Conservation (phyloP, 2,797 vertebrate species). For the Phataginus tetradactyla region DNA sequence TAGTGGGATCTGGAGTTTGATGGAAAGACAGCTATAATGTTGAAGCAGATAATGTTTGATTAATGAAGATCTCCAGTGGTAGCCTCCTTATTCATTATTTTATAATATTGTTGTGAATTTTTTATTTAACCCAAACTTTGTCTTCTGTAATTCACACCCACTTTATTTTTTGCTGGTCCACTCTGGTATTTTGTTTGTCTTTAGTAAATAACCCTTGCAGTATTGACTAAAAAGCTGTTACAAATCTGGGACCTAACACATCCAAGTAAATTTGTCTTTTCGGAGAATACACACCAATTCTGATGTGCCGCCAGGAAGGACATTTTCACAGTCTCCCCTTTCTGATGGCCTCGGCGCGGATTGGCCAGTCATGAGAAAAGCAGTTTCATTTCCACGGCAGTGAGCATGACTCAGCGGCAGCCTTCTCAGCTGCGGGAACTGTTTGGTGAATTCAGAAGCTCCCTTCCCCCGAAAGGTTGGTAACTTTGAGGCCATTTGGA, state of each 20-base stretch:
- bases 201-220: not conserved
- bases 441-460: constrained; percentile 26
- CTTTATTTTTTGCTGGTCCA: not conserved
- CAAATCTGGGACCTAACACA: not conserved
- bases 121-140: not conserved
- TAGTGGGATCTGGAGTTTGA: not conserved
- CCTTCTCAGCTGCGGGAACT: not conserved
- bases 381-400: not conserved
- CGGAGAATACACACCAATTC: not conserved
- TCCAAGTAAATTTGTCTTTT: not conserved
- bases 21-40: not conserved
- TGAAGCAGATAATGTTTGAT: not conserved
- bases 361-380: not conserved
- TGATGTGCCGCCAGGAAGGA: not conserved
- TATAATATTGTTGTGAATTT: not conserved
- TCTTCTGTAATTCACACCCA: not conserved
- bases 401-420: not conserved
- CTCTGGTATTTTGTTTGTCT: not conserved
- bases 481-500: not conserved
- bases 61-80: not conserved
- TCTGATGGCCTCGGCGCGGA: not conserved
- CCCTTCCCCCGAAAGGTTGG: not conserved
- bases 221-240: not conserved
- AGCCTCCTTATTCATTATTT: not conserved
- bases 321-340: not conserved